These are phyloP conservation scores for Psittacara wagleri DNA, from an alignment of 2,113 vertebrate species.

Conservation along the genomic window DNA sequence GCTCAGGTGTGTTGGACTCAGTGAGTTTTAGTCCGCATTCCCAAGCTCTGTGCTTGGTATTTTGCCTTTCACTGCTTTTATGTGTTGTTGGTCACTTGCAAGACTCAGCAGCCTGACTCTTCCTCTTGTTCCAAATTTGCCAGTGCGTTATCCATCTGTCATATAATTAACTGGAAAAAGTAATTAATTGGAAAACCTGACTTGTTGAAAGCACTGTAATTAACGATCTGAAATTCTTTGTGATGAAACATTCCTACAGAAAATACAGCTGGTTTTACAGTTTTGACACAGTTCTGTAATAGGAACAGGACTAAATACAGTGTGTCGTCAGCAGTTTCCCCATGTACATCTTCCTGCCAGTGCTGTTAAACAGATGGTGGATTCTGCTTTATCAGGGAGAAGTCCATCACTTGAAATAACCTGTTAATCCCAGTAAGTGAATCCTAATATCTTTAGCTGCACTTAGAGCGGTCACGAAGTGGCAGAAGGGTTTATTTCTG, in stretches of 20 bases:
- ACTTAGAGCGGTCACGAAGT: background rate
- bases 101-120: background rate
- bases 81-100: background rate
- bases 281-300: background rate
- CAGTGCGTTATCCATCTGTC: background rate
- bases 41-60: background rate
- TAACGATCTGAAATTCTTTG: constrained; percentile 10
- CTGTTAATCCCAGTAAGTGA: constrained; percentile 34
- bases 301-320: background rate
- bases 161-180: constrained; percentile 36
- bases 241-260: background rate
- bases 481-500: background rate
- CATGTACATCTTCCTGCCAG: background rate
- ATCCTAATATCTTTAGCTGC: background rate
- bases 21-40: background rate
- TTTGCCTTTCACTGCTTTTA: background rate
- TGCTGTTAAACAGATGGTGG: constrained; percentile 6
- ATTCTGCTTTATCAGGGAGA: background rate
- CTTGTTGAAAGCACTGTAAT: constrained; percentile 40
- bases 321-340: background rate
- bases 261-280: background rate
- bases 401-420: constrained; percentile 23
- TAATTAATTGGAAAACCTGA: constrained; percentile 38
- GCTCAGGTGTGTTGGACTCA: background rate
- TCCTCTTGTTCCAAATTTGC: background rate